phyloP scores from a whole-genome alignment of 2,113 vertebrate genomes.

The Odontophorus gujanensis region DNA sequence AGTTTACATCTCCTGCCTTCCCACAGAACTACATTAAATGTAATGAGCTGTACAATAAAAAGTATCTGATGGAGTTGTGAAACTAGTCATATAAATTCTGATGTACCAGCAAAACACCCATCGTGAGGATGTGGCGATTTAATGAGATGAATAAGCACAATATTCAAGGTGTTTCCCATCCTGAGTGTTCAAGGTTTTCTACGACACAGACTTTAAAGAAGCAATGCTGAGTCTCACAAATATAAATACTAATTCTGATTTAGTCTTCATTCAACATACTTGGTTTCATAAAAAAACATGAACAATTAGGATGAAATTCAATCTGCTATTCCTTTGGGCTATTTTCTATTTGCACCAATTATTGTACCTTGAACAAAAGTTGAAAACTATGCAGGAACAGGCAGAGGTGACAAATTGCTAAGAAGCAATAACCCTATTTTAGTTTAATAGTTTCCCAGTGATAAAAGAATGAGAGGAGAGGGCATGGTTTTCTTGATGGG shows the following conservation, averaged over 20 bases:
- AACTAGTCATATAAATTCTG: neutral
- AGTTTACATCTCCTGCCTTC: neutral
- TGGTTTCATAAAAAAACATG: neutral
- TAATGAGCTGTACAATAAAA: neutral
- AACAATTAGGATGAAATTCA: neutral
- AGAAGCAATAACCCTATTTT: neutral
- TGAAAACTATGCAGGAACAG: neutral
- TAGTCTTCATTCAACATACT: neutral
- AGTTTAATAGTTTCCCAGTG: neutral
- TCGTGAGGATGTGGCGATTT: rapidly evolving
- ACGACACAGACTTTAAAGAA: too few relatives aligned
- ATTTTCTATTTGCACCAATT: neutral
- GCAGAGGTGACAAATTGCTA: neutral
- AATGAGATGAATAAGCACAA: neutral
- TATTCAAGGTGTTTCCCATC: neutral
- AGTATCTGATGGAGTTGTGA: neutral
- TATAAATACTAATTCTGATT: neutral
- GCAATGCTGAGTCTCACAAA: neutral
- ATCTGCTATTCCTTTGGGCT: neutral
- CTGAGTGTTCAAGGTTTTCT: neutral
- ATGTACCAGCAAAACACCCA: neutral
- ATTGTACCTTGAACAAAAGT: neutral
- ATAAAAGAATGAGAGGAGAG: neutral
- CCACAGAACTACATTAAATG: neutral
- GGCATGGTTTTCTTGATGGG: neutral